Evolutionary conservation across 2,888 invertebrate species (phyloP).

Genomic region (Apodemia mormo): DNA sequence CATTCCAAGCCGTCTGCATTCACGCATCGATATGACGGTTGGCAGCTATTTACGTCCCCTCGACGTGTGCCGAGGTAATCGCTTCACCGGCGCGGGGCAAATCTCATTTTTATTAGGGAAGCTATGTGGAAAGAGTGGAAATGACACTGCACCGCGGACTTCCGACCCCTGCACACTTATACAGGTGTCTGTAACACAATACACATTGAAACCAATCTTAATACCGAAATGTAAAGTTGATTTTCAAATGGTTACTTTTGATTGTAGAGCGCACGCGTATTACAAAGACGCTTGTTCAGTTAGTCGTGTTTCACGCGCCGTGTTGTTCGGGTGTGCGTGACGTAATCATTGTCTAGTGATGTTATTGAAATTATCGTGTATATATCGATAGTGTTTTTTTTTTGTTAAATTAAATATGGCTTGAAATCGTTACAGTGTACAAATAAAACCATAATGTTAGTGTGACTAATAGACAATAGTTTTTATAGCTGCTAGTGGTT

Average conservation of each 20-base stretch:
- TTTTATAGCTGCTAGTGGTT: conserved; percentile 42
- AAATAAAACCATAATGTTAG: conserved; percentile 28
- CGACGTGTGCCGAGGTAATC: conserved; percentile 40
- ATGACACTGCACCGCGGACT: conserved; percentile 78
- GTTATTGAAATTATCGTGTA: conserved; percentile 47
- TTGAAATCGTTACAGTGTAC: background rate
- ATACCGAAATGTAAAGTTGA: conserved; percentile 36
- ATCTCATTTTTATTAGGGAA: conserved; percentile 77
- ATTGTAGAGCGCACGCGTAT: conserved; percentile 49
- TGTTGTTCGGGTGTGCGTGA: conserved; percentile 43
- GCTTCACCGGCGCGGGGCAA: conserved; percentile 50
- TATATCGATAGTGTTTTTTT: conserved; percentile 33
- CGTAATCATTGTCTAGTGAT: conserved; percentile 43
- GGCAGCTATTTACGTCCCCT: conserved; percentile 35
- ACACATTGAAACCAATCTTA: conserved; percentile 39
- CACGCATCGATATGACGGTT: conserved; percentile 32
- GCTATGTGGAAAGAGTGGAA: conserved; percentile 74
- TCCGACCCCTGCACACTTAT: conserved; percentile 67
- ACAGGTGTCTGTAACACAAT: conserved; percentile 64
- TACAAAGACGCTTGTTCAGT: conserved; percentile 41
- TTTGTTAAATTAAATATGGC: conserved; percentile 10
- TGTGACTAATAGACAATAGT: conserved; percentile 60
- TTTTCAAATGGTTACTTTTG: conserved; percentile 35
- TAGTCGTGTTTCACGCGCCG: conserved; percentile 59
- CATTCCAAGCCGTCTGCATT: conserved; percentile 24